phyloP scores from a whole-genome alignment of 2,113 vertebrate species.

The Mustelus asterias region DNA sequence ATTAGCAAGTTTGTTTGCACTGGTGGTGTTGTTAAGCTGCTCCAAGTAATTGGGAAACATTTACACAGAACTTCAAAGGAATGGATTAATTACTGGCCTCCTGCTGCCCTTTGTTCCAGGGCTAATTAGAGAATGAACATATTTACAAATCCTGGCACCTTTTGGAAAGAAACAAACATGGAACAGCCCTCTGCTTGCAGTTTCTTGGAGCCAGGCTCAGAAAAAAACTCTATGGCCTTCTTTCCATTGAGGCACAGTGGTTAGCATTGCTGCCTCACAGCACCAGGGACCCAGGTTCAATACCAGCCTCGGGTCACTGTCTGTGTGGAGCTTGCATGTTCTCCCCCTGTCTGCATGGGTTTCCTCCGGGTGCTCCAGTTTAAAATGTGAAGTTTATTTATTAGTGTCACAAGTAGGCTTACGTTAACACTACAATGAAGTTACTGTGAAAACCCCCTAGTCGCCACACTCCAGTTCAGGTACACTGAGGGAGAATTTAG shows the following conservation, averaged over 20 bases:
- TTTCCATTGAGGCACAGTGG: not conserved
- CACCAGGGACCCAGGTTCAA: too few species aligned
- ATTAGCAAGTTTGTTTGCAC: not conserved
- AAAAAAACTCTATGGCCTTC: not conserved
- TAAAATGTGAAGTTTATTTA: too few species aligned
- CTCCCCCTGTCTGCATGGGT: too few species aligned
- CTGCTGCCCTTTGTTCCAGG: not conserved
- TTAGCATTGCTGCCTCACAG: too few species aligned
- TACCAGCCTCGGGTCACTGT: too few species aligned
- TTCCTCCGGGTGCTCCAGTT: too few species aligned
- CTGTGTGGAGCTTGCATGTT: too few species aligned
- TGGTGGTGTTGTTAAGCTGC: not conserved
- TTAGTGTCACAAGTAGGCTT: too few species aligned
- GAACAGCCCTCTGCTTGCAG: not conserved
- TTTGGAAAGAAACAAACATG: not conserved
- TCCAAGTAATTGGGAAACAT: not conserved
- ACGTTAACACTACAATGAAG: too few species aligned
- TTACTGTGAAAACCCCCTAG: too few species aligned
- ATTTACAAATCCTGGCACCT: not conserved
- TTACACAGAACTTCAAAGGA: not conserved
- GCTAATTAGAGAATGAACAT: not conserved
- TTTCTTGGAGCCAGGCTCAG: not conserved
- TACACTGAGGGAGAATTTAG: too few species aligned
- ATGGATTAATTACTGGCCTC: not conserved
- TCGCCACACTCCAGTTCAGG: too few species aligned